Evolutionary conservation across 2,797 vertebrate genomes (phyloP).

Genomic region (Kryptolebias ocellatus): DNA sequence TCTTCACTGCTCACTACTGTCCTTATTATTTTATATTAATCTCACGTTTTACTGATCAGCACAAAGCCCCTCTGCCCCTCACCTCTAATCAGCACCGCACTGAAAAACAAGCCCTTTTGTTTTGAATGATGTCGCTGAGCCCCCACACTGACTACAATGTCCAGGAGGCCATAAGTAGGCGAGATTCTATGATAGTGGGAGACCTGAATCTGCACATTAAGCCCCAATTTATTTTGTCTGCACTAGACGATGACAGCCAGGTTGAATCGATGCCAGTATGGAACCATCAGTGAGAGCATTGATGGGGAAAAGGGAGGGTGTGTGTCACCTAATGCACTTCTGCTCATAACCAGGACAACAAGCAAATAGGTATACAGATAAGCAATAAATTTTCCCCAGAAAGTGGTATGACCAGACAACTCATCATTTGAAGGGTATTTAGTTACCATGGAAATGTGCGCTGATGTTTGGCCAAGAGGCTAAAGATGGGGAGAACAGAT

Average conservation of each 20-base stretch:
- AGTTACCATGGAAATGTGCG: constrained; percentile 50
- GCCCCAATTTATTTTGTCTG: constrained; percentile 58
- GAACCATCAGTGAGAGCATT: constrained; percentile 40
- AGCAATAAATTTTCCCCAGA: constrained; percentile 16
- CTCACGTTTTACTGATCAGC: constrained; percentile 36
- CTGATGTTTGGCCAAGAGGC: constrained; percentile 17
- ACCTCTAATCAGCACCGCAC: constrained; percentile 12
- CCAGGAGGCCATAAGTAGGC: constrained; percentile 30
- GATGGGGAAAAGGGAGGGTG: constrained; percentile 16
- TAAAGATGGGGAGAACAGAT: constrained; percentile 28
- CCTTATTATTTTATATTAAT: constrained; percentile 43
- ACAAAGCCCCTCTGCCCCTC: constrained; percentile 8
- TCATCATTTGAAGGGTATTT: constrained; percentile 49
- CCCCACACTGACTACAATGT: constrained; percentile 28
- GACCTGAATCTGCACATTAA: constrained; percentile 53
- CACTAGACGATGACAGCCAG: constrained; percentile 38
- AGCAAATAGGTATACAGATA: constrained; percentile 29
- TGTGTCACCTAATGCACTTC: constrained; percentile 28
- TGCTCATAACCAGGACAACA: constrained; percentile 31
- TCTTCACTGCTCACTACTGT: constrained; percentile 1
- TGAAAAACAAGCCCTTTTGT: constrained; percentile 29
- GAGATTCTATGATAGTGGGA: constrained; percentile 41
- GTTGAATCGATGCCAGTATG: constrained; percentile 21
- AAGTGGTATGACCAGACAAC: constrained; percentile 38
- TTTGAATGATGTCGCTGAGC: constrained; percentile 47